Evolutionary conservation across 2,888 invertebrate species (phyloP).

Genomic region (Netelia fuscicornis): DNA sequence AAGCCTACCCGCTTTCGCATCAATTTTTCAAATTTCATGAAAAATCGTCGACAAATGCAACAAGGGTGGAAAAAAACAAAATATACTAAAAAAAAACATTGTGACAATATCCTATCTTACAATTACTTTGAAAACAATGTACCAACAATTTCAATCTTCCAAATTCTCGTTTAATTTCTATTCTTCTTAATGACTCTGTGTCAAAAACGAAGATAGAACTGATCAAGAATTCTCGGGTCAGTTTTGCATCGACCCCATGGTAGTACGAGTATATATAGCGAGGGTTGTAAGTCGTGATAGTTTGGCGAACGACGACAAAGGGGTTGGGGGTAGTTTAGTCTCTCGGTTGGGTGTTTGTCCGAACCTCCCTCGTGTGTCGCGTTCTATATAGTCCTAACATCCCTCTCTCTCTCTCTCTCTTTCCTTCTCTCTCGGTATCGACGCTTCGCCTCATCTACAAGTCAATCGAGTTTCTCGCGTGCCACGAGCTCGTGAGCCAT

Average conservation of each 20-base stretch:
- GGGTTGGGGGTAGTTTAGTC: constrained; percentile 30
- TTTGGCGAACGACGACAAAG: constrained; percentile 16
- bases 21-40: no score
- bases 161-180: not conserved
- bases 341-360: constrained; percentile 52
- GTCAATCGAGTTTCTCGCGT: constrained; percentile 84
- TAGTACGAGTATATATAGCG: not conserved
- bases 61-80: not conserved
- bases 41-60: no score
- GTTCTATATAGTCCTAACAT: not conserved
- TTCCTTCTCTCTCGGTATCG: constrained; percentile 75
- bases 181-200: not conserved
- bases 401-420: not conserved
- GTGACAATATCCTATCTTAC: not conserved
- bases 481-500: constrained; percentile 81
- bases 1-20: constrained; percentile 17
- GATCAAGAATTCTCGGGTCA: not conserved
- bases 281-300: constrained; percentile 29
- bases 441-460: constrained; percentile 85
- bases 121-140: not conserved
- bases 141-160: not conserved
- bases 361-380: not conserved
- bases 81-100: not conserved
- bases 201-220: not conserved
- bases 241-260: not conserved